Conservation (phyloP, 2,113 vertebrate species). For the Formicarius rufipectus region DNA sequence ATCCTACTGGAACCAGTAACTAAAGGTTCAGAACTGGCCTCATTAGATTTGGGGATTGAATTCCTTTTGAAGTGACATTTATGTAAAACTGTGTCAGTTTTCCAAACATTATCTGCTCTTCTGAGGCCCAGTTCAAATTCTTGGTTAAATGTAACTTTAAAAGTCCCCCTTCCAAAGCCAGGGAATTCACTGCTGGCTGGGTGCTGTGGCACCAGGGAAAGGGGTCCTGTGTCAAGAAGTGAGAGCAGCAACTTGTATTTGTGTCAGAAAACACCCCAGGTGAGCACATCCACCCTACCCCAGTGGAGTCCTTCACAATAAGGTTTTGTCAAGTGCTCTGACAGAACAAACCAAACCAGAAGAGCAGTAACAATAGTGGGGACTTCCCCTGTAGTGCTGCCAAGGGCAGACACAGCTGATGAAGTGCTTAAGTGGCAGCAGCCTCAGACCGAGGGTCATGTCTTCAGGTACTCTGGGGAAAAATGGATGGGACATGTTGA, state of each 20-base stretch:
- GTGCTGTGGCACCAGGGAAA: neutral
- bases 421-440: neutral
- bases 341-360: neutral
- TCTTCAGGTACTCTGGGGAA: neutral
- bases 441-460: neutral
- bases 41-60: neutral
- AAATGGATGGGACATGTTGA: neutral
- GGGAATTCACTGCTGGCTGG: neutral
- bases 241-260: neutral
- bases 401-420: conserved; percentile 24
- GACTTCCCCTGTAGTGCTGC: conserved; percentile 13
- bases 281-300: neutral
- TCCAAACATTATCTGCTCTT: neutral
- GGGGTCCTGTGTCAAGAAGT: neutral
- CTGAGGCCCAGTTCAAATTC: neutral
- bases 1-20: neutral
- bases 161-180: neutral
- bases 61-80: neutral
- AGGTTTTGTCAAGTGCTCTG: neutral
- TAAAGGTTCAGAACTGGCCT: neutral
- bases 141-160: neutral
- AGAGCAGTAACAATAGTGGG: conserved; percentile 24
- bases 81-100: neutral
- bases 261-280: neutral
- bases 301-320: neutral